A percentile compares a stretch with the other conserved stretches of the same genome.
These are phyloP conservation scores for Subanguina moxae DNA, from an alignment of 1,140 invertebrate genomes.

Conservation along the genomic window DNA sequence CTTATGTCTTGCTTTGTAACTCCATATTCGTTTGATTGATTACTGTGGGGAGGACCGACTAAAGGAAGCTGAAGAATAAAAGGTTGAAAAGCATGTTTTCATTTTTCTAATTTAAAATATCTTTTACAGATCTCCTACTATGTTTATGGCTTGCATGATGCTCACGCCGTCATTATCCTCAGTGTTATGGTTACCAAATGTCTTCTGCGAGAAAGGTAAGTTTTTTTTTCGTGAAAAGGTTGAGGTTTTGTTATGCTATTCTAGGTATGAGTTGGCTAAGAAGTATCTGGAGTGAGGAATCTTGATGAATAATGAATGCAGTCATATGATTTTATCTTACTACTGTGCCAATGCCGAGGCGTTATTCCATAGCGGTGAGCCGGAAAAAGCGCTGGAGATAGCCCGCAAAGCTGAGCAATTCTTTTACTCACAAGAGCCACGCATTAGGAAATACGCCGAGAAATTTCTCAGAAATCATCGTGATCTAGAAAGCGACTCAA, in stretches of 20 bases:
- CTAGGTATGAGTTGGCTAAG: conserved; percentile 45
- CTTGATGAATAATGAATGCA: conserved; percentile 42
- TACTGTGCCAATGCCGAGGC: conserved; percentile 59
- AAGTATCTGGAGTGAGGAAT: conserved; percentile 53
- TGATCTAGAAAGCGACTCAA: too few species aligned
- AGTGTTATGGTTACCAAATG: conserved; percentile 53
- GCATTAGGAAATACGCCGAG: too few species aligned
- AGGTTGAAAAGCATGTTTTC: conserved; percentile 40
- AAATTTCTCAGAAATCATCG: too few species aligned
- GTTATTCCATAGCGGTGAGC: conserved; percentile 52
- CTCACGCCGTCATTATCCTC: conserved; percentile 48
- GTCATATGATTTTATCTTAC: conserved; percentile 33
- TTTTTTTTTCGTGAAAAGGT: too few species aligned
- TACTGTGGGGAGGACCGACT: conserved; percentile 46
- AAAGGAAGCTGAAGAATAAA: conserved; percentile 53
- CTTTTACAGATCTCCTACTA: conserved; percentile 52
- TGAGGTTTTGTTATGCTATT: too few species aligned
- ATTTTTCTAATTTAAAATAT: not conserved
- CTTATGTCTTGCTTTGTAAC: not conserved
- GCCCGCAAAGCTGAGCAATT: conserved; percentile 55
- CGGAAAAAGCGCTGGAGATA: conserved; percentile 52
- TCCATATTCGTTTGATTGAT: conserved; percentile 35
- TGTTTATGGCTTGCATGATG: conserved; percentile 48
- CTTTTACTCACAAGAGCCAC: too few species aligned
- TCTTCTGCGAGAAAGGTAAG: conserved; percentile 40